Conservation (phyloP, 2,888 invertebrate genomes). For the Torymus aiolomorphi region DNA sequence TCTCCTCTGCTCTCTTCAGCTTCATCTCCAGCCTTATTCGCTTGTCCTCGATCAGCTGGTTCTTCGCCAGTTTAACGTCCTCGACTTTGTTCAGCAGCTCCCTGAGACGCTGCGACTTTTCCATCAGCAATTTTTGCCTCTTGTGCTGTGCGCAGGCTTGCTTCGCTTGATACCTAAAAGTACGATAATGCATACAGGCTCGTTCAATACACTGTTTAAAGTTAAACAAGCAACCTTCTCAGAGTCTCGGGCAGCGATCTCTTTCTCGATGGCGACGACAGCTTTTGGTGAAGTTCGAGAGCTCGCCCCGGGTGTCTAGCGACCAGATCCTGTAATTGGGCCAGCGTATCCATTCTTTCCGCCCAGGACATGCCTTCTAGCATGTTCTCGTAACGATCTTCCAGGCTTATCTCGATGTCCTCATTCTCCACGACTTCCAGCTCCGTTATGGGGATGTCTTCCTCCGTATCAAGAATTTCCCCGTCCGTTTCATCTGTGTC, state of each 20-base stretch:
- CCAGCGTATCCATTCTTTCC: constrained; percentile 88
- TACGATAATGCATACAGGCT: too few relatives aligned
- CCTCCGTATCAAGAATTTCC: constrained; percentile 78
- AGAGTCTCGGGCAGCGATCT: constrained; percentile 90
- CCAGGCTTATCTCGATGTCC: constrained; percentile 70
- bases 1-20: constrained; percentile 92
- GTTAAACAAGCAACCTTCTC: constrained; percentile 71
- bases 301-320: constrained; percentile 95
- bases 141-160: constrained; percentile 94
- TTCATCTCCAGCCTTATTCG: constrained; percentile 85
- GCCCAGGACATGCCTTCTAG: constrained; percentile 86
- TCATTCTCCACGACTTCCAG: constrained; percentile 17
- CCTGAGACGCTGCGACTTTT: constrained; percentile 89
- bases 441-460: constrained; percentile 63
- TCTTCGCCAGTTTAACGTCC: constrained; percentile 88
- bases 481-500: constrained; percentile 89
- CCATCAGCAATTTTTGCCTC: constrained; percentile 87
- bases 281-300: constrained; percentile 93
- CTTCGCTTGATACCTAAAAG: constrained; percentile 85
- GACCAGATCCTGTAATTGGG: constrained; percentile 86
- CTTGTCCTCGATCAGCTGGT: constrained; percentile 90
- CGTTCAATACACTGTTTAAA: not conserved
- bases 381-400: constrained; percentile 73
- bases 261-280: constrained; percentile 92
- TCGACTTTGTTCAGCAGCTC: constrained; percentile 91